Conservation (phyloP, 2,113 vertebrate genomes). For the Lonchura striata region DNA sequence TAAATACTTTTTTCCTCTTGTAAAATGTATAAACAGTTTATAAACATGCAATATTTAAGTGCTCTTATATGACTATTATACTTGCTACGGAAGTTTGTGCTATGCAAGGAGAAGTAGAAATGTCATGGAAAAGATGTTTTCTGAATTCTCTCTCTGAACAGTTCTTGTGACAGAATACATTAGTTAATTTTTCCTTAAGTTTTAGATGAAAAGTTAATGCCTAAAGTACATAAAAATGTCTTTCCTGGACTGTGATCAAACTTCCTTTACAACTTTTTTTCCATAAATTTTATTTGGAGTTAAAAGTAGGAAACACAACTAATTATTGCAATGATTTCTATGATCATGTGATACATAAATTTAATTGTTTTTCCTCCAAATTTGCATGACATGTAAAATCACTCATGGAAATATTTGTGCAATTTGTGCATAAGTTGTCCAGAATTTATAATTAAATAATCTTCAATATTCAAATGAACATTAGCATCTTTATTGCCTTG, state of each 20-base stretch:
- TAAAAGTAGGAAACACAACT: not conserved
- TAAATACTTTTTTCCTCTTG: not conserved
- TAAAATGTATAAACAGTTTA: not conserved
- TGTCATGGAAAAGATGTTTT: not conserved
- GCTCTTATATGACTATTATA: not conserved
- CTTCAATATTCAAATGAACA: not conserved
- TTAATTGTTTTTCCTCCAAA: not conserved
- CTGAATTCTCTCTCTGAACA: not conserved
- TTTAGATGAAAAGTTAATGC: not conserved
- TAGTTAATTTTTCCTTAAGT: not conserved
- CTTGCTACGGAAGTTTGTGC: not conserved
- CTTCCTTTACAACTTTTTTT: not conserved
- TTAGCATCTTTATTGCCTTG: not conserved
- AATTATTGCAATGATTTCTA: not conserved
- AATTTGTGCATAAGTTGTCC: not conserved
- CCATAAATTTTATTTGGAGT: not conserved
- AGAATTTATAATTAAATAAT: not conserved
- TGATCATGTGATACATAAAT: not conserved
- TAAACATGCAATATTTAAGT: not conserved
- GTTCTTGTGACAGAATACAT: not conserved
- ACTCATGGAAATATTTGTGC: not conserved
- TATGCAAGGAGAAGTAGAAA: not conserved
- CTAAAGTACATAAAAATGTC: not conserved
- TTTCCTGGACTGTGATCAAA: not conserved
- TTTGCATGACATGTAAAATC: not conserved